Conservation (phyloP, 2,113 vertebrate species). For the Diphyllodes magnificus region DNA sequence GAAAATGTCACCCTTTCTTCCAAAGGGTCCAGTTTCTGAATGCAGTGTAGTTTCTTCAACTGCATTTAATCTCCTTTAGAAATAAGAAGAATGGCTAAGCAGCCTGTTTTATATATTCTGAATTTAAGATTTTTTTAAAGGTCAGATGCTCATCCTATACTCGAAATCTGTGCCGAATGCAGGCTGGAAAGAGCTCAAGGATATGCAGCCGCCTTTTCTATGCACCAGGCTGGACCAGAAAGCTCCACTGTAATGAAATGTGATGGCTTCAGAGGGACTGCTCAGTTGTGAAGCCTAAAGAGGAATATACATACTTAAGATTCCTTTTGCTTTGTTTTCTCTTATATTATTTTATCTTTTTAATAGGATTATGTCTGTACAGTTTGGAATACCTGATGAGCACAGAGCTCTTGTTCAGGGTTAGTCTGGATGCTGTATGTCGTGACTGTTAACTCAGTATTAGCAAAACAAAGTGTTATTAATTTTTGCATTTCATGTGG, state of each 20-base stretch:
- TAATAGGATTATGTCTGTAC: background rate
- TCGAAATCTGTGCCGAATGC: background rate
- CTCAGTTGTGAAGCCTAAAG: background rate
- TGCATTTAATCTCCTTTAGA: slow-evolving; percentile 60
- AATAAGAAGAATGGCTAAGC: slow-evolving; percentile 54
- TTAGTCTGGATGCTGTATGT: background rate
- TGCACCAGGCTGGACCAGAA: background rate
- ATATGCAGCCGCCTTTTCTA: background rate
- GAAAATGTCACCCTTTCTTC: slow-evolving; percentile 63
- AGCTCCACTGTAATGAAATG: background rate
- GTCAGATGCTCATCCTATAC: background rate
- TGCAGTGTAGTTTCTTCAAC: slow-evolving; percentile 32
- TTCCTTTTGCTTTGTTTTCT: background rate
- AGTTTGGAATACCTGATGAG: background rate
- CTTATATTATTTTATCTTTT: background rate
- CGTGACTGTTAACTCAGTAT: background rate
- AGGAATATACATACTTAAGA: background rate
- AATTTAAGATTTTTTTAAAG: slow-evolving; percentile 38
- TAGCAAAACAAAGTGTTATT: background rate
- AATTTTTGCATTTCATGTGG: background rate
- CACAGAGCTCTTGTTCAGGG: background rate
- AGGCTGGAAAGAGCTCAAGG: background rate
- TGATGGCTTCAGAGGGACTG: background rate
- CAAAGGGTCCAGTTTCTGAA: slow-evolving; percentile 50
- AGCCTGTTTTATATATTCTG: slow-evolving; percentile 44